Percentiles rank a stretch among this genome's conserved stretches.
Evolutionary conservation across 2,888 invertebrate genomes (phyloP).

Genomic region (Drosophila monieri): DNA sequence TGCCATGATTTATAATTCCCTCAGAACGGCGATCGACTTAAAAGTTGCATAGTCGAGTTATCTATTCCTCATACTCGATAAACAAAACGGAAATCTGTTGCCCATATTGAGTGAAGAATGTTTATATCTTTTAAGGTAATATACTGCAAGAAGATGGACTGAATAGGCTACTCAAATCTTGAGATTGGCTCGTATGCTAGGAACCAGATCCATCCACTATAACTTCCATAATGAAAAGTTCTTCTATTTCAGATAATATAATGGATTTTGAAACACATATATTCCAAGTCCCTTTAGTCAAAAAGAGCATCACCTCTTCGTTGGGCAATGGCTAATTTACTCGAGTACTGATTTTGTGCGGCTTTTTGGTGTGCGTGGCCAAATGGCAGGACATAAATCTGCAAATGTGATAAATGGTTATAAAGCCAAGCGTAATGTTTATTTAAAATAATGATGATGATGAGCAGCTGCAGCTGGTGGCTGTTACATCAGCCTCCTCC

Average conservation of each 20-base stretch:
- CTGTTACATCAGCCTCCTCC: conserved; percentile 4
- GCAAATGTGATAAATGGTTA: conserved; percentile 77
- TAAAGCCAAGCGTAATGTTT: conserved; percentile 72
- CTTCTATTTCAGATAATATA: too few species aligned
- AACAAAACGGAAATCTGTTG: neutral
- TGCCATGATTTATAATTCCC: conserved; percentile 40
- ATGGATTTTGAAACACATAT: too few species aligned
- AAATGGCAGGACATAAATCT: conserved; percentile 69
- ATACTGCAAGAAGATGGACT: neutral
- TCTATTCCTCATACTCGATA: neutral
- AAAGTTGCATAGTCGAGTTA: neutral
- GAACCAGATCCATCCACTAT: neutral
- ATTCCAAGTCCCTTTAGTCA: too few species aligned
- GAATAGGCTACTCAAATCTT: too few species aligned
- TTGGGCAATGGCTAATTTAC: conserved; percentile 22
- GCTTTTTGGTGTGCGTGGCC: conserved; percentile 26
- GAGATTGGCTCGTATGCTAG: neutral
- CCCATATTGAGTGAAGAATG: neutral
- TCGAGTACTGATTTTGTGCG: conserved; percentile 22
- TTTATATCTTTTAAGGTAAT: neutral
- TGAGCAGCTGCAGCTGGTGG: conserved; percentile 41
- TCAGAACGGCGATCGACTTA: neutral
- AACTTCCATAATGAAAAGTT: too few species aligned
- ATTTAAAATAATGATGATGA: conserved; percentile 79
- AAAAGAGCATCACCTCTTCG: conserved; percentile 29